A percentile compares a stretch with the other conserved stretches of the same genome.
Conservation (phyloP, 2,888 invertebrate genomes). For the Ophioninae sp. region DNA sequence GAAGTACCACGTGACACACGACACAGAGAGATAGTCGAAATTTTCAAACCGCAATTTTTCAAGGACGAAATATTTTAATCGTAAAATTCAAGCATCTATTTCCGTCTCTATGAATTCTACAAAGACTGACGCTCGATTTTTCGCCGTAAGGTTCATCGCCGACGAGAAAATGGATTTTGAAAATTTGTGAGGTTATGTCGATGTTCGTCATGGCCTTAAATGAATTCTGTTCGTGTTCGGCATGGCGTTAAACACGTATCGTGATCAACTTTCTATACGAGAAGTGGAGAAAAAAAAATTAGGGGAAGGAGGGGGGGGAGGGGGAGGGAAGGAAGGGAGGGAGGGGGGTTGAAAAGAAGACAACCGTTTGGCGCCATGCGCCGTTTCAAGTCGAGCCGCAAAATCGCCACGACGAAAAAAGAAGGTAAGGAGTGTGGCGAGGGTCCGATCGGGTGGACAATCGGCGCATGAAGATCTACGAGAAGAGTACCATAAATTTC, state of each 20-base stretch:
- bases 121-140: too few species aligned
- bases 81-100: too few species aligned
- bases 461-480: slow-evolving; percentile 31
- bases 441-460: slow-evolving; percentile 41
- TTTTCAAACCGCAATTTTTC: too few species aligned
- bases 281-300: slow-evolving; percentile 4
- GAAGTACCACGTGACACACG: too few species aligned
- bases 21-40: too few species aligned
- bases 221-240: slow-evolving; percentile 29
- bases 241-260: slow-evolving; percentile 35
- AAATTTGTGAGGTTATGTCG: too few species aligned
- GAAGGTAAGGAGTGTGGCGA: slow-evolving; percentile 2
- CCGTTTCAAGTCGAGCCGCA: slow-evolving; percentile 42
- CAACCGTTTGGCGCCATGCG: slow-evolving; percentile 37
- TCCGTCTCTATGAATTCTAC: too few species aligned
- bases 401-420: slow-evolving; percentile 6
- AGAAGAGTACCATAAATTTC: slow-evolving; percentile 43
- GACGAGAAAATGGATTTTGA: too few species aligned
- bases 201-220: too few species aligned
- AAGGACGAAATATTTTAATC: too few species aligned
- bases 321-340: background rate
- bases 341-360: background rate
- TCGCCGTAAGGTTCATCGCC: too few species aligned
- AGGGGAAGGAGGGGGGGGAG: background rate
- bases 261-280: slow-evolving; percentile 7